Base-by-base conservation (phyloP, 2,113 vertebrate genomes). In the Atlantisia rogersi region DNA sequence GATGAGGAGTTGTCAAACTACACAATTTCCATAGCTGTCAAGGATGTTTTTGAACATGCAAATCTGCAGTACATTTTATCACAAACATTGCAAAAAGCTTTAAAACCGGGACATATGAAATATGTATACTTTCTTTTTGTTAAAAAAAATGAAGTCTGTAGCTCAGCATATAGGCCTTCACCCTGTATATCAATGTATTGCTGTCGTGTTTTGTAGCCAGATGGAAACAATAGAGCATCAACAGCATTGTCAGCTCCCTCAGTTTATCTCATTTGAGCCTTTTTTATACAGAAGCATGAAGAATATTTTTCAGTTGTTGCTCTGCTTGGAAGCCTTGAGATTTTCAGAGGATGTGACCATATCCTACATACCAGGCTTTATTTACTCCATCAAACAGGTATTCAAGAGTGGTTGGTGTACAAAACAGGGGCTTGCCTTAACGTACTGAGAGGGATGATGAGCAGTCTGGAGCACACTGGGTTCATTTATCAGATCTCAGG, bases 11-110 rank as follows among this genome's bases (percentile, higher is more conserved):
- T 95, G 95, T 96, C 96, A 97, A 96, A 96, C 93, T 93, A 92
- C 79, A 95, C 73, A 83, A 97, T 97, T 97, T 96, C 93, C 92
- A 93, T 96, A 96, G 94, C 95, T 97, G 95, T 97, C 95, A 97
- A 92, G 75, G 88, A 94, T 97, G 94, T 91, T 96, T 96, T 95
- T 95, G 95, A 95, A 92, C 92, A 97, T 94, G 86, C 80, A 96
- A 94, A 96, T 97, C 88, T 96, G 48, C 91, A 93, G 80, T 92
- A 91, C 80, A 92, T 95, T 93, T 96, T 96, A 96, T 95, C 16
- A 73, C 78, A 97, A 96, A 97, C 93, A 97, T 92, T 92, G 92
- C 83, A 94, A 95, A 90, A 96, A 89, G 69, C 90, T 94, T 97
- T 93, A 95, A 95, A 95, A 95, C 65, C 77, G 4, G 96, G 93